Evolutionary conservation across 2,113 vertebrate species (phyloP), one percentile per base, ranked within the genome.

Genomic region (Corythoichthys haematopterus): DNA sequence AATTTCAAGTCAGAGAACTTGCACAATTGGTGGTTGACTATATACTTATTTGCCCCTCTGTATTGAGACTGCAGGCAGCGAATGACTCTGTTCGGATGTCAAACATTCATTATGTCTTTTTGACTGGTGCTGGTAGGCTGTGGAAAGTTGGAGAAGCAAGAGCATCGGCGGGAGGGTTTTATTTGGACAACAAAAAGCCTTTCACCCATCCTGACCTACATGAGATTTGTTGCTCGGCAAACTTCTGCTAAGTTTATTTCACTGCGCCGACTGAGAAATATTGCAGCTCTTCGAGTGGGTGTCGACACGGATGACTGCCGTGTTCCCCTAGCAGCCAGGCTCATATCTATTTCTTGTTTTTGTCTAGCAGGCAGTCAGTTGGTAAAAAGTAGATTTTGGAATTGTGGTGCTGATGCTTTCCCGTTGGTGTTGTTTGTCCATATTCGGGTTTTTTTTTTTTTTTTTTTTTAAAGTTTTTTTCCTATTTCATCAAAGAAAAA

Each of bases 41-140:
- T n/a, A n/a, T n/a, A n/a, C n/a, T n/a, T n/a, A 28, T 28, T 28
- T 28, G 20, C 1, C 20, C 20, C 20, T 1, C 20, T 28, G 20
- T 76, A 76, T 74, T 53, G 69, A 81, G 78, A 61, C 48, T 65
- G 70, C 72, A 57, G 64, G 75, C 72, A 52, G 73, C 2, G 65
- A 36, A 80, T 74, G 74, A 55, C 62, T 48, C 1, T 66, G 70
- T 80, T 74, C 80, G 67, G 75, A 76, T 76, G 74, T 64, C 66
- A 65, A 71, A 77, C 79, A 72, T 85, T 84, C 80, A 86, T 88
- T 85, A 82, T 78, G 76, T 77, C 60, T 70, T 70, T 78, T 82
- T 75, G 72, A 68, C 58, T 67, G 67, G 59, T 69, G 76, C 77
- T 75, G 48, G 16, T 73, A 76, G 74, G 74, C 75, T 38, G 53